These are phyloP conservation scores for Odontomachus brunneus DNA, from an alignment of 1,140 invertebrate genomes.

Conservation along the genomic window DNA sequence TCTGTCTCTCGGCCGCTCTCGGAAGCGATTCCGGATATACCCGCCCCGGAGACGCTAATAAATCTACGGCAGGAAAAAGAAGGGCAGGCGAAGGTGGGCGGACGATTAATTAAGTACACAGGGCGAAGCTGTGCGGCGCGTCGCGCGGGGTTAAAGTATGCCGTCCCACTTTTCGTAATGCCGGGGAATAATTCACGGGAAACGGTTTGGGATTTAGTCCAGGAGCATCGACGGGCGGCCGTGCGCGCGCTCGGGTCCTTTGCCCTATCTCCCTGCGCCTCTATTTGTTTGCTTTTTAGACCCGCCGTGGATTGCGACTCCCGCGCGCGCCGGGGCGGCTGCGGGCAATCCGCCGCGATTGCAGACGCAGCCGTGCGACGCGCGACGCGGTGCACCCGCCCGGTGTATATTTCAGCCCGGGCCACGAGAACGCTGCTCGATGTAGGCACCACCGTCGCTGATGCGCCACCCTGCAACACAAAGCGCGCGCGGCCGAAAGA, in stretches of 20 bases:
- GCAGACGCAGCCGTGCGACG: slow-evolving; percentile 67
- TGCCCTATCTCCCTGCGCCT: slow-evolving; percentile 9
- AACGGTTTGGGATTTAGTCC: slow-evolving; percentile 72
- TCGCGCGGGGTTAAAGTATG: slow-evolving; percentile 64
- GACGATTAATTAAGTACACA: slow-evolving; percentile 72
- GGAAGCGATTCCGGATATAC: slow-evolving; percentile 43
- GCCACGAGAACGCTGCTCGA: slow-evolving; percentile 36
- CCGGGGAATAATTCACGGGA: slow-evolving; percentile 69
- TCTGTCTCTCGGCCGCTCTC: too few species aligned
- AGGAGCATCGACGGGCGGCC: slow-evolving; percentile 64
- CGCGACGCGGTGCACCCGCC: too few species aligned
- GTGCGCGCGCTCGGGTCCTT: slow-evolving; percentile 56
- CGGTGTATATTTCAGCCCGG: slow-evolving; percentile 69
- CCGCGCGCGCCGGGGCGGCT: too few species aligned
- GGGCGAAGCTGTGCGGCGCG: slow-evolving; percentile 61
- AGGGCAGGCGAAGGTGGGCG: slow-evolving; percentile 17
- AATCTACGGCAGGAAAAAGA: slow-evolving; percentile 58
- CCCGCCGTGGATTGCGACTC: slow-evolving; percentile 32
- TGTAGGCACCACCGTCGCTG: slow-evolving; percentile 61
- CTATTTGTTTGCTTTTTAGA: slow-evolving; percentile 66
- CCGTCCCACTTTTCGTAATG: slow-evolving; percentile 75
- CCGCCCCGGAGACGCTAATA: slow-evolving; percentile 65
- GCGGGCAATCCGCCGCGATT: slow-evolving; percentile 35
- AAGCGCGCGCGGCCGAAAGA: slow-evolving; percentile 71
- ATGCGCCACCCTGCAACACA: slow-evolving; percentile 59